These are phyloP conservation scores for Fistularia tabacaria DNA, from an alignment of 2,797 vertebrate species.

Conservation along the genomic window DNA sequence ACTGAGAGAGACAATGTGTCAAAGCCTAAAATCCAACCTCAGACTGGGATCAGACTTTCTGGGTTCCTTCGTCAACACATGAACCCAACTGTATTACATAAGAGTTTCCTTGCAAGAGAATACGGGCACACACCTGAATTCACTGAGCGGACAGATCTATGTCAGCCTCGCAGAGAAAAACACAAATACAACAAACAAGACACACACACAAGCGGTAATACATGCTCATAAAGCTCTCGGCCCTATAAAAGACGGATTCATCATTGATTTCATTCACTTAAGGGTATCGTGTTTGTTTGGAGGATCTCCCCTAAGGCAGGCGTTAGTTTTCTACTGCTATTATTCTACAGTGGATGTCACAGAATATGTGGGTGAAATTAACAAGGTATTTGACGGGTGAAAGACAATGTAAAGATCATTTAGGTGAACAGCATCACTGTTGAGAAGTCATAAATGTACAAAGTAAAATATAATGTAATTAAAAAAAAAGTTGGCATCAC, in stretches of 20 bases:
- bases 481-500: too few species aligned
- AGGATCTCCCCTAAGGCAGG: too few species aligned
- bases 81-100: slow-evolving; percentile 56
- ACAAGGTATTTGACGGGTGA: too few species aligned
- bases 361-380: too few species aligned
- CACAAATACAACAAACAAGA: background rate
- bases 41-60: slow-evolving; percentile 11
- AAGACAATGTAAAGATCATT: too few species aligned
- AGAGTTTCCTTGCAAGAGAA: slow-evolving; percentile 35
- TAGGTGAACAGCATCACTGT: too few species aligned
- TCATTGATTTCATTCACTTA: too few species aligned
- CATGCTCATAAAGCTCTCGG: background rate
- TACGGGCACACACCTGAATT: slow-evolving; percentile 44
- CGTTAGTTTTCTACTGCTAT: too few species aligned
- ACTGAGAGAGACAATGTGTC: slow-evolving; percentile 13
- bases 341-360: too few species aligned
- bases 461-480: too few species aligned
- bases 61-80: slow-evolving; percentile 33
- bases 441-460: too few species aligned
- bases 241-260: background rate
- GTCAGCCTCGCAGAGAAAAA: background rate
- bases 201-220: background rate
- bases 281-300: too few species aligned
- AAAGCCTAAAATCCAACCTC: slow-evolving; percentile 56
- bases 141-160: slow-evolving; percentile 4